phyloP scores from a whole-genome alignment of 2,113 vertebrate species.

The Myrmophylax atrothorax region DNA sequence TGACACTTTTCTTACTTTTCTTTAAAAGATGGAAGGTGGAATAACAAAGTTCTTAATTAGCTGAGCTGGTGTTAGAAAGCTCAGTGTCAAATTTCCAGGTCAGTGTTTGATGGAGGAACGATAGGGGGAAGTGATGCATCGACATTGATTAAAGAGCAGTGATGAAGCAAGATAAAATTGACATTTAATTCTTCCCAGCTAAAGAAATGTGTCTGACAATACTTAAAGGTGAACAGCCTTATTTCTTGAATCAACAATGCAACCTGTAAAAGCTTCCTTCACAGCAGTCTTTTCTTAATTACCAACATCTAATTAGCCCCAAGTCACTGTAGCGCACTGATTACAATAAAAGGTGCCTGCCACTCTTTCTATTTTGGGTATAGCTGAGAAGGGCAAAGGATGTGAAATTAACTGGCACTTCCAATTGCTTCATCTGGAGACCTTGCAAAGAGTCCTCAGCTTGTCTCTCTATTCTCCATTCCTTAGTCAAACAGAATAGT shows the following conservation, averaged over 20 bases:
- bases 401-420: slow-evolving; percentile 17
- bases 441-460: neutral
- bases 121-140: slow-evolving; percentile 66
- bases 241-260: slow-evolving; percentile 57
- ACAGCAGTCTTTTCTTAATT: slow-evolving; percentile 36
- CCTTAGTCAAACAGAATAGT: neutral
- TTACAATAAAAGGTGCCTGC: slow-evolving; percentile 12
- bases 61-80: slow-evolving; percentile 65
- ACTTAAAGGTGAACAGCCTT: slow-evolving; percentile 62
- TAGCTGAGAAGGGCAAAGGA: neutral
- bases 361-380: neutral
- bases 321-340: neutral
- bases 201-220: slow-evolving; percentile 57
- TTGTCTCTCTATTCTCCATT: neutral
- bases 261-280: slow-evolving; percentile 44
- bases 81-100: slow-evolving; percentile 73
- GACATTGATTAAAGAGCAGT: slow-evolving; percentile 80
- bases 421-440: neutral
- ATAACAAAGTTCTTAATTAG: slow-evolving; percentile 74
- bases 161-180: slow-evolving; percentile 78
- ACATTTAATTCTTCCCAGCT: slow-evolving; percentile 68
- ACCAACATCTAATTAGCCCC: slow-evolving; percentile 45
- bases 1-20: slow-evolving; percentile 35
- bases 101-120: slow-evolving; percentile 73
- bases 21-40: slow-evolving; percentile 64